These are phyloP conservation scores for Acrocephalus kingi DNA, from an alignment of 2,113 vertebrate species.

Conservation along the genomic window DNA sequence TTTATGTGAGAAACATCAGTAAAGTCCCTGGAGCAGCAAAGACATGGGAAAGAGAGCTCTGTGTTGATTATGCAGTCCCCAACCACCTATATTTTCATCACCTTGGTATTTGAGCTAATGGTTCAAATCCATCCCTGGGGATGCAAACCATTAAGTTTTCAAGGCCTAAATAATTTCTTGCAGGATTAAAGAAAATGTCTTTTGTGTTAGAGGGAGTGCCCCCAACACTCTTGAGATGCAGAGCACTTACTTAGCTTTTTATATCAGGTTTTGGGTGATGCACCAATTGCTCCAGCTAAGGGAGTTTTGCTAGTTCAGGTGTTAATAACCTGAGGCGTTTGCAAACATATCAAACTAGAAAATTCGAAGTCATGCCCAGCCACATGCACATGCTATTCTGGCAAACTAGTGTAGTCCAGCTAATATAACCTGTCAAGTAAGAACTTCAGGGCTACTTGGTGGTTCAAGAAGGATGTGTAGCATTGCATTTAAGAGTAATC, in stretches of 20 bases:
- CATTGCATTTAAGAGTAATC: neutral
- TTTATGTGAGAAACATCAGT: neutral
- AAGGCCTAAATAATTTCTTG: neutral
- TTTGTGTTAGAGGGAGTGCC: neutral
- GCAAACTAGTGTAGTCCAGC: neutral
- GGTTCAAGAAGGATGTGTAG: neutral
- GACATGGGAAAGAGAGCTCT: neutral
- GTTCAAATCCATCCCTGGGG: neutral
- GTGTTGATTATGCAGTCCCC: neutral
- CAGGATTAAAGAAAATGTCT: neutral
- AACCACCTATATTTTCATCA: neutral
- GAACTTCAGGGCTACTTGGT: neutral
- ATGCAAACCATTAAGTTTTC: neutral
- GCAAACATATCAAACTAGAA: neutral
- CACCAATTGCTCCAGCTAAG: neutral
- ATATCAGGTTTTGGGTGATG: neutral
- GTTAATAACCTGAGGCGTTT: neutral
- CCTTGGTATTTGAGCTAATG: neutral
- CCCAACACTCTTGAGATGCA: neutral
- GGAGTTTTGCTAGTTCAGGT: neutral
- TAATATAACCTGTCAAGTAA: neutral
- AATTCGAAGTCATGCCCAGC: neutral
- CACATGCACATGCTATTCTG: neutral
- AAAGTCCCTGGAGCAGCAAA: neutral
- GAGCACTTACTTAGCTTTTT: neutral